Evolutionary conservation across 2,888 invertebrate species (phyloP).

Genomic region (Microchrysa polita): DNA sequence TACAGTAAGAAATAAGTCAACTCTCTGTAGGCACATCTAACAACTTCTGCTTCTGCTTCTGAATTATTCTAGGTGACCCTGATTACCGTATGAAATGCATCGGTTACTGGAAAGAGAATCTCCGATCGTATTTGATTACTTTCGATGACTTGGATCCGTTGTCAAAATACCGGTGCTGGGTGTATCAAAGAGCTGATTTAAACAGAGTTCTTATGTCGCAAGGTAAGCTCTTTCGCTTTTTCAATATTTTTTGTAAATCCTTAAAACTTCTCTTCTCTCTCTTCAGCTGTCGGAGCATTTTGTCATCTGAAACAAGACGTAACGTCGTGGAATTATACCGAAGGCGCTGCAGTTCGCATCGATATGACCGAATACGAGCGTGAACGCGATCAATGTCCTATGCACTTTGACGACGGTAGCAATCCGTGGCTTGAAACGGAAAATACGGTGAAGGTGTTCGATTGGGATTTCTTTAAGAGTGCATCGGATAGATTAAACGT

Average conservation of each 20-base stretch:
- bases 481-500: background rate
- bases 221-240: constrained; percentile 52
- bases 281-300: constrained; percentile 41
- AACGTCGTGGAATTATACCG: constrained; percentile 84
- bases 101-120: constrained; percentile 97
- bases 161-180: constrained; percentile 97
- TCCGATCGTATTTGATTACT: constrained; percentile 94
- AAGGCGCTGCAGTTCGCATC: constrained; percentile 92
- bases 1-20: constrained; percentile 68
- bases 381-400: constrained; percentile 95
- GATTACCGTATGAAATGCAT: constrained; percentile 98
- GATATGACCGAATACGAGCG: constrained; percentile 92
- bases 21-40: no score
- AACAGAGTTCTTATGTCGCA: constrained; percentile 85
- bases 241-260: no score
- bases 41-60: background rate
- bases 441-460: constrained; percentile 77
- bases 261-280: background rate
- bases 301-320: constrained; percentile 85
- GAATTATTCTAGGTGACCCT: constrained; percentile 70
- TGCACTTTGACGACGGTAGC: constrained; percentile 94
- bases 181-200: constrained; percentile 94
- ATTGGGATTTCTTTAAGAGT: constrained; percentile 66
- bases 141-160: constrained; percentile 96
- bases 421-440: constrained; percentile 84